These are phyloP conservation scores for Argyra leucocephala DNA, from an alignment of 2,888 invertebrate genomes.

Conservation along the genomic window DNA sequence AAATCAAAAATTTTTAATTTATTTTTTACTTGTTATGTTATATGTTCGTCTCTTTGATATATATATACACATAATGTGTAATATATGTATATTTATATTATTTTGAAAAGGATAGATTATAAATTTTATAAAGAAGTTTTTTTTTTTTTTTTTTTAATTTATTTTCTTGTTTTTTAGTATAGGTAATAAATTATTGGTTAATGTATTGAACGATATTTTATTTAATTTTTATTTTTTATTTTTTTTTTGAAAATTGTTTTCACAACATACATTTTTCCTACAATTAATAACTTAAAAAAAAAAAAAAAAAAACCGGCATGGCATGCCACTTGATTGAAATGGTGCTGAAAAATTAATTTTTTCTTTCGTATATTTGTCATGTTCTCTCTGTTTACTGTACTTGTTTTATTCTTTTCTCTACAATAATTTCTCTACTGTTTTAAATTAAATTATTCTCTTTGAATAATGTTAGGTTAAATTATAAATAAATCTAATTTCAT, in stretches of 20 bases:
- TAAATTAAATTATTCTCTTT: background rate
- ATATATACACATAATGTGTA: background rate
- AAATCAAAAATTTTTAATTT: too few species aligned
- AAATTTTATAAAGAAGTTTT: background rate
- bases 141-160: background rate
- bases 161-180: background rate
- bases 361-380: background rate
- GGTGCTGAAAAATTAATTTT: conserved; percentile 1
- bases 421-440: too few species aligned
- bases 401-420: too few species aligned
- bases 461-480: background rate
- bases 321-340: background rate
- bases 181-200: background rate
- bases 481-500: background rate
- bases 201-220: conserved; percentile 6
- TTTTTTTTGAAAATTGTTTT: background rate
- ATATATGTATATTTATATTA: background rate
- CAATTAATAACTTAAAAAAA: conserved; percentile 3
- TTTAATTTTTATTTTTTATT: too few species aligned
- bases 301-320: background rate
- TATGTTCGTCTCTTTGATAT: background rate
- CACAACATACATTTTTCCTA: background rate
- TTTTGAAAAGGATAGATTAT: background rate
- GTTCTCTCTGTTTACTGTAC: too few species aligned
- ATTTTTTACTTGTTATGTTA: background rate